Percentiles rank a stretch among this genome's conserved stretches.
These are phyloP conservation scores for Drosophila teissieri DNA, from an alignment of 1,140 invertebrate species.

Conservation along the genomic window DNA sequence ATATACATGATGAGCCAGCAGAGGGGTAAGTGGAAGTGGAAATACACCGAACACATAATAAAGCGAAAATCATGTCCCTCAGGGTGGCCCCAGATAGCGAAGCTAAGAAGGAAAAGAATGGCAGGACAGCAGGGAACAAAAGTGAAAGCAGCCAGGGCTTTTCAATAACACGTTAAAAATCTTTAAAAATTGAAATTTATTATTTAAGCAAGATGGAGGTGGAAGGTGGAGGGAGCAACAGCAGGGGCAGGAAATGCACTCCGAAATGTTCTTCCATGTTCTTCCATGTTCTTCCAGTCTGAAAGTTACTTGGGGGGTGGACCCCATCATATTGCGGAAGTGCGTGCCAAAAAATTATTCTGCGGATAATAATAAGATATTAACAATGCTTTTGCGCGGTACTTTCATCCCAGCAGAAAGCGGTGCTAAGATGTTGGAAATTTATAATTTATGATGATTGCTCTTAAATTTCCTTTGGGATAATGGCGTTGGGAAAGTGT, in stretches of 20 bases:
- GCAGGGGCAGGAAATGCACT: constrained; percentile 55
- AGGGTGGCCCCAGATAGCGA: constrained; percentile 49
- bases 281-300: constrained; percentile 28
- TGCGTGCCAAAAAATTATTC: constrained; percentile 60
- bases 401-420: not conserved
- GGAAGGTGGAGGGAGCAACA: not conserved
- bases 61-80: constrained; percentile 74
- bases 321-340: constrained; percentile 23
- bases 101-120: constrained; percentile 9
- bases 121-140: constrained; percentile 13
- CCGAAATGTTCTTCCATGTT: constrained; percentile 35
- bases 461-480: constrained; percentile 27
- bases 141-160: constrained; percentile 46
- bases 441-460: constrained; percentile 71
- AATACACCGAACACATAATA: constrained; percentile 60
- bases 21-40: constrained; percentile 2
- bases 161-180: constrained; percentile 75
- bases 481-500: constrained; percentile 3
- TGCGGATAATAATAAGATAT: constrained; percentile 72
- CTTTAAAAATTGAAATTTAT: constrained; percentile 81
- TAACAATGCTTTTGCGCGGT: constrained; percentile 53
- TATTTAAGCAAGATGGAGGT: constrained; percentile 52
- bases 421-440: constrained; percentile 31
- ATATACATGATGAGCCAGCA: constrained; percentile 56
- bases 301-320: constrained; percentile 45